Percentiles rank a stretch among this genome's conserved stretches.
phyloP scores from a whole-genome alignment of 2,797 vertebrate species.

The Lacerta agilis region DNA sequence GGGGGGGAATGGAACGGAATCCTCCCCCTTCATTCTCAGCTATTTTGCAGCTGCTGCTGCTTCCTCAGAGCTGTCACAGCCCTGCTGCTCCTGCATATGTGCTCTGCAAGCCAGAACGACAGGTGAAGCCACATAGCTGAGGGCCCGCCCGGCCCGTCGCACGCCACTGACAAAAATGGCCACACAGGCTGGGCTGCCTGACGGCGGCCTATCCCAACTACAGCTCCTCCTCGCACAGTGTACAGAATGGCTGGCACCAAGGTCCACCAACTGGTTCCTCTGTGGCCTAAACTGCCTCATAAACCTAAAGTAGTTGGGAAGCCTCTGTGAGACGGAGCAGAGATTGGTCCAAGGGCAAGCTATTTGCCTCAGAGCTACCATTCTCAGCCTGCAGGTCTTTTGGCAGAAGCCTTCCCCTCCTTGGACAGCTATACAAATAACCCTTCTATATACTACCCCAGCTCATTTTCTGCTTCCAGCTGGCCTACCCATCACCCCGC shows the following conservation, averaged over 20 bases:
- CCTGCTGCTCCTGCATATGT: accelerated
- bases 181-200: not conserved
- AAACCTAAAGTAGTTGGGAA: not conserved
- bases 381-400: not conserved
- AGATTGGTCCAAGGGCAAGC: not conserved
- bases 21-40: accelerated
- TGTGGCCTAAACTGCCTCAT: not conserved
- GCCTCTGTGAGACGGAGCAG: not conserved
- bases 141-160: not conserved
- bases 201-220: accelerated
- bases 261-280: not conserved
- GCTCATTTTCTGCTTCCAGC: not conserved
- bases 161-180: not conserved
- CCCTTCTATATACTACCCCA: not conserved
- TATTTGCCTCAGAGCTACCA: not conserved
- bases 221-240: accelerated
- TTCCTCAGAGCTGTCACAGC: slow-evolving; percentile 2
- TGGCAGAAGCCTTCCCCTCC: not conserved
- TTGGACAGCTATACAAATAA: not conserved
- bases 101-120: accelerated
- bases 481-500: not conserved
- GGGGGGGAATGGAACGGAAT: not conserved
- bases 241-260: accelerated
- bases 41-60: not conserved
- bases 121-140: slow-evolving; percentile 18